Evolutionary conservation across 92 coral and sea anemone genomes (phyloP).

Genomic region (Metridium senile): DNA sequence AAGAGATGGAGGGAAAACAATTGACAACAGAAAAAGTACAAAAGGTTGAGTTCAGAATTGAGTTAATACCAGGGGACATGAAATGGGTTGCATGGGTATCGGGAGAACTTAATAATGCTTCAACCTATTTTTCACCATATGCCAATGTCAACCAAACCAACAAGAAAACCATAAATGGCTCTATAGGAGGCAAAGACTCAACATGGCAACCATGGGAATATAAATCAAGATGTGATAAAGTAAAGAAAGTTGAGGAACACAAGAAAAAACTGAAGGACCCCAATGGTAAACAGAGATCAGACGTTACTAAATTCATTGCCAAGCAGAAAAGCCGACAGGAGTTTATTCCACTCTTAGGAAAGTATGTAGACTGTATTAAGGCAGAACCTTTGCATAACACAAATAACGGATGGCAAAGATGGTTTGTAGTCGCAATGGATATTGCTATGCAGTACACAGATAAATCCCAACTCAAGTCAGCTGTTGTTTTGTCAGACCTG

Average conservation of each 20-base stretch:
- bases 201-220: constrained; percentile 72
- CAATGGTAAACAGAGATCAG: constrained; percentile 34
- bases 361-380: constrained; percentile 52
- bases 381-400: constrained; percentile 60
- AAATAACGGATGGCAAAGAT: constrained; percentile 66
- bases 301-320: constrained; percentile 62
- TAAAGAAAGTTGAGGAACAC: constrained; percentile 45
- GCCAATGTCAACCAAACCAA: constrained; percentile 32
- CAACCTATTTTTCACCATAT: constrained; percentile 39
- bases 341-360: constrained; percentile 58
- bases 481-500: constrained; percentile 26
- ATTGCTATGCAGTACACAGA: constrained; percentile 52
- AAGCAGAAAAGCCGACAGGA: constrained; percentile 53
- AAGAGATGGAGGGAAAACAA: constrained; percentile 48
- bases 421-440: constrained; percentile 32
- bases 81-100: constrained; percentile 61
- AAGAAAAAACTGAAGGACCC: constrained; percentile 54
- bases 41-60: constrained; percentile 35
- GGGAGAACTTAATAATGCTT: constrained; percentile 49
- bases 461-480: constrained; percentile 41
- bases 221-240: constrained; percentile 27
- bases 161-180: constrained; percentile 29
- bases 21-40: constrained; percentile 58
- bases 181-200: constrained; percentile 29
- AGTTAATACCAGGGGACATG: constrained; percentile 56